Evolutionary conservation across 2,113 vertebrate species (phyloP), one percentile per base, ranked within the genome.

Genomic region (Bambusicola thoracicus): DNA sequence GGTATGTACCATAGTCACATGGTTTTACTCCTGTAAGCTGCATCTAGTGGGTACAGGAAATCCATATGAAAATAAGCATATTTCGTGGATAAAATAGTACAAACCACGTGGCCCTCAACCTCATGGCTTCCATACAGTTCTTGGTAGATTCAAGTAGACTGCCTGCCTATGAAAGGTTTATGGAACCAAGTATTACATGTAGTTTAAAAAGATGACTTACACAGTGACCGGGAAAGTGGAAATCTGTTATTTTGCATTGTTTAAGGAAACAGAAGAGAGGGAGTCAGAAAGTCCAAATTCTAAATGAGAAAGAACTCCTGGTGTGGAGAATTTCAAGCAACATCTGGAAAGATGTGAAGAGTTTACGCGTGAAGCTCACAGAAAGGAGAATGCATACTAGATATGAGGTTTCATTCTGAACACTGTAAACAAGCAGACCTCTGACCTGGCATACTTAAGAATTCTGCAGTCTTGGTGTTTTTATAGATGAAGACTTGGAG

Each of bases 331-430:
- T 89, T 82, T 79, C 41, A 76, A 74, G 38, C 44, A 67, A 55
- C 62, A 24, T 41, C 22, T 80, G 29, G 63, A 91, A 76, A 95
- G 32, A 30, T 63, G 18, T 62, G 62, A 85, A 51, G 49, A 74
- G 22, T 48, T 25, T 27, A 11, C 32, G 34, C 4, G 4, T 46
- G 29, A 81, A 85, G 56, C 29, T 48, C 0, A 0, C 22, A 68
- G 53, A 81, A 90, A 67, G 74, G 56, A 86, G 41, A 38, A 9
- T 72, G 7, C 24, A 19, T 13, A 8, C 55, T 51, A 25, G 27
- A n/a, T 38, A 5, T 18, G 55, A 93, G 25, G 22, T 77, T 94
- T 93, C 55, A 34, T 82, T 92, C 63, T 80, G 46, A 88, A 74
- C 34, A 11, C 24, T 77, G 15, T 82, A 11, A 65, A 73, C 32